These are phyloP conservation scores for Rhinoraja longicauda DNA, from an alignment of 2,797 vertebrate species.

Conservation along the genomic window DNA sequence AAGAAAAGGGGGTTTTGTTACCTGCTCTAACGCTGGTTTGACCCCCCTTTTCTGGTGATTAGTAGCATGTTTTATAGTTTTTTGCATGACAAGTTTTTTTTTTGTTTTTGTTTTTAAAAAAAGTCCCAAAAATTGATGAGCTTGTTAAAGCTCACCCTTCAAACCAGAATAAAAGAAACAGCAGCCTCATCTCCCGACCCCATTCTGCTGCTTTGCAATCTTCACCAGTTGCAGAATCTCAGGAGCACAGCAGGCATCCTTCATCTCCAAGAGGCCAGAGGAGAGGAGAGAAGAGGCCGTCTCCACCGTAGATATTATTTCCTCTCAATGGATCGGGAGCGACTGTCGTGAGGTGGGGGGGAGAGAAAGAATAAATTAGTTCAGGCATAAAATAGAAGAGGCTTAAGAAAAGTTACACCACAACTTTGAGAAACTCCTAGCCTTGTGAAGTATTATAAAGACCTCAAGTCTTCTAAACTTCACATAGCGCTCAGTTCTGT, in stretches of 20 bases:
- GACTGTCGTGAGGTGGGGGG: neutral
- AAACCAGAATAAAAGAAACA: neutral
- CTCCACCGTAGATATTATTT: neutral
- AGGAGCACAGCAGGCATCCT: neutral
- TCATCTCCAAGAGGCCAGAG: neutral
- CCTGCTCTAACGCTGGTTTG: neutral
- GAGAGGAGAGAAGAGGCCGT: neutral
- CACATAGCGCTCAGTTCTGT: neutral
- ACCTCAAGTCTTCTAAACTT: neutral
- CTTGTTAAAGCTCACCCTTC: constrained; percentile 8
- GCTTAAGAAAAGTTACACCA: no score
- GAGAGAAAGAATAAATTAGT: neutral
- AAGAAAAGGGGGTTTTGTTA: neutral
- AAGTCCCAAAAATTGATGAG: constrained; percentile 16
- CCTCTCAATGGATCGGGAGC: constrained; percentile 18
- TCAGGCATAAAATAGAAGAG: neutral
- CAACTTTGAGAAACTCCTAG: neutral
- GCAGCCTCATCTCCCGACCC: neutral
- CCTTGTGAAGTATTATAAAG: neutral
- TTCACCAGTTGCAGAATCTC: neutral
- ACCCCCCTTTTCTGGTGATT: neutral
- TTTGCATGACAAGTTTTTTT: neutral
- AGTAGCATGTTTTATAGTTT: neutral
- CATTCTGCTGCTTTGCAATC: neutral
- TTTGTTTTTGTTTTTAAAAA: constrained; percentile 29